These are phyloP conservation scores for Ceratina japonica DNA, from an alignment of 1,140 invertebrate species.

Conservation along the genomic window DNA sequence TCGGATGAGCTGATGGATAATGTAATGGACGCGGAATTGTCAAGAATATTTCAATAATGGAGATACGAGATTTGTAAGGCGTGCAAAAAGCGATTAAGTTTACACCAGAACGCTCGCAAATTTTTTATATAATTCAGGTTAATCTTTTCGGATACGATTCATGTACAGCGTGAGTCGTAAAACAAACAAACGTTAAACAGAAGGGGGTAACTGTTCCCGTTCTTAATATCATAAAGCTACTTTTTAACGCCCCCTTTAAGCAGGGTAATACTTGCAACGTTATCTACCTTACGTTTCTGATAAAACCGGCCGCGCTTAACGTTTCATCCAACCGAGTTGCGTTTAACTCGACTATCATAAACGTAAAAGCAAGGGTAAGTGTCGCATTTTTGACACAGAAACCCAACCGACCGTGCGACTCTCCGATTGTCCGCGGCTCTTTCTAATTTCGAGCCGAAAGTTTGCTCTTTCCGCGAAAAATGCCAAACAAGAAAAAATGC, in stretches of 20 bases:
- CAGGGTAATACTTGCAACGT: too few relatives aligned
- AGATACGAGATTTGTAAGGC: background rate
- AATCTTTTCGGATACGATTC: too few relatives aligned
- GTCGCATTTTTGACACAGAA: background rate
- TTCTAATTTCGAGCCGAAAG: slow-evolving; percentile 1
- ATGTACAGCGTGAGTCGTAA: too few relatives aligned
- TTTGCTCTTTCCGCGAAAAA: background rate
- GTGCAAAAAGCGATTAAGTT: background rate
- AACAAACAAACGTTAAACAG: too few relatives aligned
- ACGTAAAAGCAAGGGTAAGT: background rate
- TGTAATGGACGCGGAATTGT: background rate
- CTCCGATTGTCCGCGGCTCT: background rate
- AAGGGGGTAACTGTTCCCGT: too few relatives aligned
- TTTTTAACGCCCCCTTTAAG: too few relatives aligned
- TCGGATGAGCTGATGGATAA: slow-evolving; percentile 4
- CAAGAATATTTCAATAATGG: background rate
- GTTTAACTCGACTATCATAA: background rate
- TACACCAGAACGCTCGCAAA: too few relatives aligned
- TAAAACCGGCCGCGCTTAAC: background rate
- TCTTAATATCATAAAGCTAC: too few relatives aligned
- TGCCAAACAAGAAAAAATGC: background rate
- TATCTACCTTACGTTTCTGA: background rate
- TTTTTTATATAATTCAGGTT: too few relatives aligned
- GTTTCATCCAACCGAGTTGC: background rate
- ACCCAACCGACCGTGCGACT: background rate